Conservation (phyloP, 2,888 invertebrate species). For the Cactoblastis cactorum region DNA sequence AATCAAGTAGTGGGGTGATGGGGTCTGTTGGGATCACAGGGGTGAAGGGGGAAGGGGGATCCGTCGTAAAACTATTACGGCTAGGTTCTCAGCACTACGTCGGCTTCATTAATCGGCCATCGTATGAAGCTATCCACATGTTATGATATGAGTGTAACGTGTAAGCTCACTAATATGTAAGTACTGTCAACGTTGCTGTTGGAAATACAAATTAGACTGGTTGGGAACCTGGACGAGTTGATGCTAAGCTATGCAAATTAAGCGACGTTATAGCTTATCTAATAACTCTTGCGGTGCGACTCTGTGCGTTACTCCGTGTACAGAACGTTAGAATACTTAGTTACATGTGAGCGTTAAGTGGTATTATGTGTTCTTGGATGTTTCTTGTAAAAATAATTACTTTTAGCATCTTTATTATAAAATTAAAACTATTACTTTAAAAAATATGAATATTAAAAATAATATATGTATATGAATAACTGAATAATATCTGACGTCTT, state of each 20-base stretch:
- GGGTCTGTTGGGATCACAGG: conserved; percentile 44
- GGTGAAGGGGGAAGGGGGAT: conserved; percentile 33
- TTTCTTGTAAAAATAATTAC: too few species aligned
- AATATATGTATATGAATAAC: too few species aligned
- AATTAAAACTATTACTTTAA: too few species aligned
- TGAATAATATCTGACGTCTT: too few species aligned
- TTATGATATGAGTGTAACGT: conserved; percentile 63
- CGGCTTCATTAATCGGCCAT: conserved; percentile 76
- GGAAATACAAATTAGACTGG: conserved; percentile 19
- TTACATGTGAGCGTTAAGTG: too few species aligned
- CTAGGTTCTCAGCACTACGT: conserved; percentile 65
- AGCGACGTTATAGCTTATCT: neutral
- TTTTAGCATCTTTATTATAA: too few species aligned
- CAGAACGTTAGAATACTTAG: too few species aligned
- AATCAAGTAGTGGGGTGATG: conserved; percentile 71
- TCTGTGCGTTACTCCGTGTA: neutral
- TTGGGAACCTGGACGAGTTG: conserved; percentile 13
- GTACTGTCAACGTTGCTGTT: conserved; percentile 20
- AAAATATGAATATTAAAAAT: too few species aligned
- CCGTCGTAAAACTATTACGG: conserved; percentile 74
- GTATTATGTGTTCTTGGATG: too few species aligned
- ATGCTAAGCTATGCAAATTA: neutral
- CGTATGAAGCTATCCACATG: conserved; percentile 70
- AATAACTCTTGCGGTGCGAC: neutral
- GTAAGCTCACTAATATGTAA: conserved; percentile 34